Evolutionary conservation across 2,797 vertebrate species (phyloP).

Genomic region (Sternarchorhynchus goeldii): DNA sequence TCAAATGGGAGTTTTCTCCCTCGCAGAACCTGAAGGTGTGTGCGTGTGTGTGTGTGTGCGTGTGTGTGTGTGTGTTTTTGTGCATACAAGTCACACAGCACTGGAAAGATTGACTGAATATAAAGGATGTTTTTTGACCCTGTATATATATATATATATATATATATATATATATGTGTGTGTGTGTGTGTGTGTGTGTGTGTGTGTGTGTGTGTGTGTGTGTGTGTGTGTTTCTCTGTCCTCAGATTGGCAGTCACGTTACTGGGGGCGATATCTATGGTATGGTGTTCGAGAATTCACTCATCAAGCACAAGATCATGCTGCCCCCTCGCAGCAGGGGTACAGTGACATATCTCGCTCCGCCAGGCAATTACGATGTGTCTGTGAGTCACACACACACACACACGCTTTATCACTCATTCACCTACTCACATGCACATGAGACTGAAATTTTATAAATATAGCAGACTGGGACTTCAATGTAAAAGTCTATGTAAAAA

Average conservation of each 20-base stretch:
- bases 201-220: neutral
- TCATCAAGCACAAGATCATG: conserved; percentile 95
- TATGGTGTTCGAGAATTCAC: conserved; percentile 84
- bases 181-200: conserved; percentile 51
- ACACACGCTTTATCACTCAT: neutral
- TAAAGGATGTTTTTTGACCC: too few species aligned
- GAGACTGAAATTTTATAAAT: neutral
- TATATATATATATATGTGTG: neutral
- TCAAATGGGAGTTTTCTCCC: conserved; percentile 93
- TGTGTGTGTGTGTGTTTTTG: neutral
- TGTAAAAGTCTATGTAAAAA: too few species aligned
- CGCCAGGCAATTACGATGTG: conserved; percentile 87
- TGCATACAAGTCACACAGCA: neutral
- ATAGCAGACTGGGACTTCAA: too few species aligned
- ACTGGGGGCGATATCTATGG: conserved; percentile 90
- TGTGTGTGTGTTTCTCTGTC: neutral
- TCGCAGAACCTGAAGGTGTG: conserved; percentile 86
- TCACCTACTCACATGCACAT: neutral
- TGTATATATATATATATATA: neutral
- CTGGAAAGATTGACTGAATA: too few species aligned
- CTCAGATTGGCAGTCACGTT: conserved; percentile 87
- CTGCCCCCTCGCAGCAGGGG: conserved; percentile 89
- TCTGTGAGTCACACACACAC: conserved; percentile 67
- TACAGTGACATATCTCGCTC: conserved; percentile 91
- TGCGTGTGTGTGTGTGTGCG: neutral